Conservation (phyloP, 2,113 vertebrate genomes). For the Paracanthobrama guichenoti region DNA sequence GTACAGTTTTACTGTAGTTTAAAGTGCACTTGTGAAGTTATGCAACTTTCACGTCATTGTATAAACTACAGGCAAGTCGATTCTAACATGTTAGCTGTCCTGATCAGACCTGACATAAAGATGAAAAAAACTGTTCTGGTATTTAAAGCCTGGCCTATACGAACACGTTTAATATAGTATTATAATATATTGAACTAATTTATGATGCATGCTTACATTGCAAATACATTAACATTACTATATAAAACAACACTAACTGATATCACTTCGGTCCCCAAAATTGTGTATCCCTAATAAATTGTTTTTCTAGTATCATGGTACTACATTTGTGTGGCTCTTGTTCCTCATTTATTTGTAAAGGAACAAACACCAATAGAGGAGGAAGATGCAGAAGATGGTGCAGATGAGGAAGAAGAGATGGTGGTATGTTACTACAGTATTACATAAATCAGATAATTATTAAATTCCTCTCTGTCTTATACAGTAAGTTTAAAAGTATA, state of each 20-base stretch:
- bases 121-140: neutral
- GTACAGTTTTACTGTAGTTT: neutral
- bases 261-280: neutral
- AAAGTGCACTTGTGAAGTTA: neutral
- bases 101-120: neutral
- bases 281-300: neutral
- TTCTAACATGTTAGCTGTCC: neutral
- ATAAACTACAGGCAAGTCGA: neutral
- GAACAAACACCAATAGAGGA: constrained; percentile 54
- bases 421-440: constrained; percentile 64
- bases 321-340: neutral
- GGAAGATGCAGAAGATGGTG: constrained; percentile 56
- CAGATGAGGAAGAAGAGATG: constrained; percentile 60
- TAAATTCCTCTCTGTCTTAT: neutral
- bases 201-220: neutral
- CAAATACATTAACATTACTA: neutral
- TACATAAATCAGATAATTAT: neutral
- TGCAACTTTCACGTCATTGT: neutral
- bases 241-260: neutral
- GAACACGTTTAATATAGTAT: neutral
- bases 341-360: neutral
- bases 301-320: neutral
- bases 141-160: neutral
- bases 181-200: neutral
- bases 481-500: too few species aligned